These are phyloP conservation scores for Acropora yongei DNA, from an alignment of 64 coral and sea anemone genomes.

Conservation along the genomic window DNA sequence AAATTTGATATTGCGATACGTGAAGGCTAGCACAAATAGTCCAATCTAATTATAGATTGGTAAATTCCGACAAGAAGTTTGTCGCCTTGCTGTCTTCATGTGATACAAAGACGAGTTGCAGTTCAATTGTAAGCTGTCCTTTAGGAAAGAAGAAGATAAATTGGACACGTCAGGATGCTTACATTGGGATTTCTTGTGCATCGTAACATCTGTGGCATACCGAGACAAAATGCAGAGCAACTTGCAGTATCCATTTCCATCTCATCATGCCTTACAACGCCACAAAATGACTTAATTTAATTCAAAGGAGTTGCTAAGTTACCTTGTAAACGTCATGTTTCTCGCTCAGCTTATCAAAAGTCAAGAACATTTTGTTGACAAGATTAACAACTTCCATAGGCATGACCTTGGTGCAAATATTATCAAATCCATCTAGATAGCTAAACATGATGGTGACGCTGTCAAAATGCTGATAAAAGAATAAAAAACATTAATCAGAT, in stretches of 20 bases:
- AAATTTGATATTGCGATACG: too few species aligned
- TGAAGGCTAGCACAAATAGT: too few species aligned
- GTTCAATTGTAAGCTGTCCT: too few species aligned
- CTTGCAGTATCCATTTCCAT: neutral
- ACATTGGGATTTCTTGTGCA: too few species aligned
- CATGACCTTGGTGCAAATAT: conserved; percentile 59
- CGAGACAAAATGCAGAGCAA: neutral
- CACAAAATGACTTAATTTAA: neutral
- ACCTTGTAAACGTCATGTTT: conserved; percentile 91
- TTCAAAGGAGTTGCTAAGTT: neutral
- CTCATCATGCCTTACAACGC: neutral
- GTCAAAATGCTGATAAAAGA: conserved; percentile 49
- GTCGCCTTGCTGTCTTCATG: too few species aligned
- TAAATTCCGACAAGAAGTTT: too few species aligned
- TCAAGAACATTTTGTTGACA: conserved; percentile 79
- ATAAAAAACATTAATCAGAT: neutral
- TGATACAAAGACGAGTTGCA: too few species aligned
- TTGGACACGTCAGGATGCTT: too few species aligned
- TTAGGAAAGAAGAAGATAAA: too few species aligned
- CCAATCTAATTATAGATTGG: too few species aligned
- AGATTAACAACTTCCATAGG: conserved; percentile 76
- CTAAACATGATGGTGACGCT: conserved; percentile 79
- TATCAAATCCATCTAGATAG: conserved; percentile 83
- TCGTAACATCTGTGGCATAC: too few species aligned
- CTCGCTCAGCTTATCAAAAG: conserved; percentile 81